Percentiles rank a stretch among this genome's conserved stretches.
These are phyloP conservation scores for Cataglyphis altisquamis DNA, from an alignment of 2,888 invertebrate genomes.

Conservation along the genomic window DNA sequence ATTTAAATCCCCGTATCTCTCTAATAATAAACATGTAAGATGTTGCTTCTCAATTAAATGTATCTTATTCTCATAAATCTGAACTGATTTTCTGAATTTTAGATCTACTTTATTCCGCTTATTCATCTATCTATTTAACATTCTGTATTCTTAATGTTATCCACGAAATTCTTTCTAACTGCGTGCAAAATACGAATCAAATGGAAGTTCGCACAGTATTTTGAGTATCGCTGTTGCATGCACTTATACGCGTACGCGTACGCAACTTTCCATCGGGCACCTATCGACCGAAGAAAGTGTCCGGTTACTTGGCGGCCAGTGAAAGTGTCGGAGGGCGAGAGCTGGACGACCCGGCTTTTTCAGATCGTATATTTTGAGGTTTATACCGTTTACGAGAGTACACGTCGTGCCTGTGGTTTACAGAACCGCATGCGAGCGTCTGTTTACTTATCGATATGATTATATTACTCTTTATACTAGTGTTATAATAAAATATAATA, in stretches of 20 bases:
- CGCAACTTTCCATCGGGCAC: slow-evolving; percentile 84
- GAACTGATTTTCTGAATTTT: background rate
- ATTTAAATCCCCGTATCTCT: background rate
- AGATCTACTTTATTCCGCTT: background rate
- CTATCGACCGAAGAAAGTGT: slow-evolving; percentile 86
- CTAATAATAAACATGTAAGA: background rate
- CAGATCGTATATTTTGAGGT: slow-evolving; percentile 57
- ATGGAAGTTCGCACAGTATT: background rate
- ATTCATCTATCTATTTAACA: background rate
- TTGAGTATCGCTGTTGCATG: slow-evolving; percentile 20
- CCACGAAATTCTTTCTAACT: background rate
- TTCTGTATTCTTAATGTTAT: background rate
- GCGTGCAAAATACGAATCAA: background rate
- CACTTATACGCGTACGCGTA: slow-evolving; percentile 65
- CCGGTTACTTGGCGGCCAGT: slow-evolving; percentile 81
- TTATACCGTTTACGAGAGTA: background rate
- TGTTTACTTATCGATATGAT: background rate
- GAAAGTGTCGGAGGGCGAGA: slow-evolving; percentile 83
- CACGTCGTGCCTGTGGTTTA: background rate
- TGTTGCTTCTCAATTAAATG: background rate
- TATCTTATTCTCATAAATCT: background rate
- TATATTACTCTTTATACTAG: background rate
- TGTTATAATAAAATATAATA: background rate
- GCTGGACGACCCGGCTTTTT: slow-evolving; percentile 64
- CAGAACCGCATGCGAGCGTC: background rate